phyloP scores from a whole-genome alignment of 2,888 invertebrate species.

The Heterodera filipjevi region DNA sequence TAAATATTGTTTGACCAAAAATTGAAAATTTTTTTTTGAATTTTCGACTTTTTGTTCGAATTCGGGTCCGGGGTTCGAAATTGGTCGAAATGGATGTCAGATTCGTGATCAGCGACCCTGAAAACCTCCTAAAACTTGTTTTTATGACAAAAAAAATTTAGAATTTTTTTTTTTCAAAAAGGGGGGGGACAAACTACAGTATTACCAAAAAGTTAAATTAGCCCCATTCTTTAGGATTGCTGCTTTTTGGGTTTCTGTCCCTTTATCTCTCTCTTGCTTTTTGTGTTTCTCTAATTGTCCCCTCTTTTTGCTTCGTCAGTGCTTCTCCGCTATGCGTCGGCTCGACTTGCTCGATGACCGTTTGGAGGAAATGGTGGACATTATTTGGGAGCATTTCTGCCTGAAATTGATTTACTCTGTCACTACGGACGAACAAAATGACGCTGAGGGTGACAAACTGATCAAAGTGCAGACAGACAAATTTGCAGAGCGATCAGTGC shows the following conservation, averaged over 20 bases:
- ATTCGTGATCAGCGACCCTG: too few species aligned
- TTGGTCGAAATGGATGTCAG: too few species aligned
- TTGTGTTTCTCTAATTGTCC: neutral
- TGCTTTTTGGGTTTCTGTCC: neutral
- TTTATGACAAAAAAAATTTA: too few species aligned
- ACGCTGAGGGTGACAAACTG: neutral
- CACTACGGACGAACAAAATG: conserved; percentile 30
- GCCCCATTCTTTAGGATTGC: too few species aligned
- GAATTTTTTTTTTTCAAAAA: too few species aligned
- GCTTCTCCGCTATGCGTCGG: conserved; percentile 47
- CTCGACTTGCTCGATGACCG: conserved; percentile 41
- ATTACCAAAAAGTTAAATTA: too few species aligned
- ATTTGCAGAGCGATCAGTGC: conserved; percentile 21
- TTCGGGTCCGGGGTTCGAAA: too few species aligned
- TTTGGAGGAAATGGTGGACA: conserved; percentile 42
- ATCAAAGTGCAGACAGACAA: conserved; percentile 22
- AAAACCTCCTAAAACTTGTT: too few species aligned
- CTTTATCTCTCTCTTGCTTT: conserved; percentile 1
- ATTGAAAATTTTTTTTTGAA: too few species aligned
- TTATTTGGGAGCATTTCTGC: conserved; percentile 43
- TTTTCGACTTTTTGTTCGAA: too few species aligned
- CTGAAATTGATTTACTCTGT: conserved; percentile 35
- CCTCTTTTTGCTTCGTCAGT: conserved; percentile 32
- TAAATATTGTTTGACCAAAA: too few species aligned
- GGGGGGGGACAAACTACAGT: too few species aligned